Conservation (phyloP, 2,888 invertebrate genomes). For the Bruchidius siliquastri region DNA sequence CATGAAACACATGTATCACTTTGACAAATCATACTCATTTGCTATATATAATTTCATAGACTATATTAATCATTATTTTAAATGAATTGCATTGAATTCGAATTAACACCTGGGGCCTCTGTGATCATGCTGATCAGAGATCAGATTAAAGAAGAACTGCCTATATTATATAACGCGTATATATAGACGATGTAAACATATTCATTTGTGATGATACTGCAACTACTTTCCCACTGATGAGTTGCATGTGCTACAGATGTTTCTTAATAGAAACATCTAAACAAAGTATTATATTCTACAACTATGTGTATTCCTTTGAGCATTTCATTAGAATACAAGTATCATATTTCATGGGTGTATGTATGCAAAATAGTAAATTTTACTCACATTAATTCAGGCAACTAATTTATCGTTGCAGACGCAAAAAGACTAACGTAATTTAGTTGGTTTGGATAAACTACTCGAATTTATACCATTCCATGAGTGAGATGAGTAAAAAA, state of each 20-base stretch:
- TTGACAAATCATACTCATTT: no score
- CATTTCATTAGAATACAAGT: background rate
- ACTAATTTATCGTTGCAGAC: background rate
- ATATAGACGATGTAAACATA: no score
- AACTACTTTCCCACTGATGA: background rate
- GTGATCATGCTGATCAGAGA: no score
- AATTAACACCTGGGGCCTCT: no score
- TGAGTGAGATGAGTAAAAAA: background rate
- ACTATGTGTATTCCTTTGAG: background rate
- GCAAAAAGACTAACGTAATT: background rate
- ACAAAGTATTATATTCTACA: background rate
- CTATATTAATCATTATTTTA: no score
- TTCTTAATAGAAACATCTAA: background rate
- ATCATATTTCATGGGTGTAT: background rate
- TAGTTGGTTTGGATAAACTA: background rate
- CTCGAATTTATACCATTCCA: background rate
- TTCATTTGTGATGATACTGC: background rate
- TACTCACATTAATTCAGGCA: background rate
- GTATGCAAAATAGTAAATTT: background rate
- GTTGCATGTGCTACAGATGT: background rate
- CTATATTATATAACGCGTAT: no score
- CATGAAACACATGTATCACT: no score
- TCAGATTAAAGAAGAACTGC: no score
- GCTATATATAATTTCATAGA: no score
- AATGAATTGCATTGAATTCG: no score